Conservation (phyloP, 2,888 invertebrate genomes). For the Entomobrya proxima region DNA sequence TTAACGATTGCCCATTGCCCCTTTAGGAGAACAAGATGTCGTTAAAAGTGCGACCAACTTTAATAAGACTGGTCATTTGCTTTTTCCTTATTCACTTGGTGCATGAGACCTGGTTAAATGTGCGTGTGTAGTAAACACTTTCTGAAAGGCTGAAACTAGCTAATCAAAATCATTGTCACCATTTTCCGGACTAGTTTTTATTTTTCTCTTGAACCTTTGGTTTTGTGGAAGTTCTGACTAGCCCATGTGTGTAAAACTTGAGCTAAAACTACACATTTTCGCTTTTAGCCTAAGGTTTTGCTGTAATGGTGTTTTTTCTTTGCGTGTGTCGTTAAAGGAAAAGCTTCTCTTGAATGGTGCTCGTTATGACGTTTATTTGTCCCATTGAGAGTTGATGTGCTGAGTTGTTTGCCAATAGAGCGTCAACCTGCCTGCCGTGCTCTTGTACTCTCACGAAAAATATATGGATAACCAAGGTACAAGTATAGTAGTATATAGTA, state of each 20-base stretch:
- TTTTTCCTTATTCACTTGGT: conserved; percentile 3
- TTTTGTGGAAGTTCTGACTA: background rate
- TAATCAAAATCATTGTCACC: conserved; percentile 70
- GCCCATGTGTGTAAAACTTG: background rate
- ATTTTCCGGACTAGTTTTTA: conserved; percentile 7
- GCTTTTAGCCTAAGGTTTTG: background rate
- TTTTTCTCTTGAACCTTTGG: background rate
- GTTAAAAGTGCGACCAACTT: conserved; percentile 24
- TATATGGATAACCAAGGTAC: background rate
- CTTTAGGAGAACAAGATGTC: background rate
- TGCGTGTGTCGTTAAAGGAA: conserved; percentile 52
- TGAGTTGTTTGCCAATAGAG: conserved; percentile 52
- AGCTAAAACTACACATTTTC: background rate
- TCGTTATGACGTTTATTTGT: conserved; percentile 72
- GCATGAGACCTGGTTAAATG: background rate
- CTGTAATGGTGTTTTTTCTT: conserved; percentile 25
- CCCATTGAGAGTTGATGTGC: conserved; percentile 58
- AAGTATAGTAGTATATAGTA: background rate
- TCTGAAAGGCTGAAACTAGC: conserved; percentile 31
- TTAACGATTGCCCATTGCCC: conserved; percentile 30
- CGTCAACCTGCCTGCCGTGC: conserved; percentile 41
- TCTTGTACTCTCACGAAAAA: background rate
- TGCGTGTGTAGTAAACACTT: conserved; percentile 44
- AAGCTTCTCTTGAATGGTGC: conserved; percentile 64
- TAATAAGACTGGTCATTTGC: background rate